Base-by-base conservation (phyloP, 2,113 vertebrate genomes). In the Notarius quadriscutis region DNA sequence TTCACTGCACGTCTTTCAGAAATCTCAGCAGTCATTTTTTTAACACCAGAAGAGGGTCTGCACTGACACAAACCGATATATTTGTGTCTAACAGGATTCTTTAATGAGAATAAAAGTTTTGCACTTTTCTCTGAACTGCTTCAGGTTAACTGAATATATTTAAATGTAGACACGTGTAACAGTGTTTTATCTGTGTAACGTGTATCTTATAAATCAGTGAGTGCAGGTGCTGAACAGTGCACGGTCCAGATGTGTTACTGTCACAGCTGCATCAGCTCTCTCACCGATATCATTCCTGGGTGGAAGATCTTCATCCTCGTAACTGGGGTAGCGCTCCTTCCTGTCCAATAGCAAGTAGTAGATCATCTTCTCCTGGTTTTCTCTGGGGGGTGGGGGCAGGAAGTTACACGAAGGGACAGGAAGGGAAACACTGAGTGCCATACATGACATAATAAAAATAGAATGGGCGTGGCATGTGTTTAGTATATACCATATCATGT, bases 331-430 rank as follows among this genome's bases (percentile, higher is more conserved):
- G n/a, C 97, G 93, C 91, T 98, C 97, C 86, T 98, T 98, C 89
- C 97, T 96, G 92, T 98, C 97, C 91, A 98, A 92, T 85, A 98
- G 96, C 92, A 98, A 94, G 90, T 97, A 98, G 88, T 98, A 98
- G 83, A 98, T 98, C 97, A 97, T 97, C 92, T 98, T 98, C 92
- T 98, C 97, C 93, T 98, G 97, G 92, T 97, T 98, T 83, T 97
- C 97, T 87, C 97, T 98, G 91, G 75, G 85, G 65, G 15, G 78
- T 0, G 34, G 78, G 65, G 25, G 55, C 5, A n/a, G 48, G 63
- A n/a, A 84, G 27, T 75, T 71, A 30, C 3, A 60, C 0, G 15
- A 0, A 20, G 30, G 1, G 27, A 17, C 5, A 71, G 67, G 67
- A 74, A 20, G 34, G 20, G 30, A 74, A 8, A 41, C 71, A 48